phyloP scores from a whole-genome alignment of 2,797 vertebrate genomes.

The Argya squamiceps region DNA sequence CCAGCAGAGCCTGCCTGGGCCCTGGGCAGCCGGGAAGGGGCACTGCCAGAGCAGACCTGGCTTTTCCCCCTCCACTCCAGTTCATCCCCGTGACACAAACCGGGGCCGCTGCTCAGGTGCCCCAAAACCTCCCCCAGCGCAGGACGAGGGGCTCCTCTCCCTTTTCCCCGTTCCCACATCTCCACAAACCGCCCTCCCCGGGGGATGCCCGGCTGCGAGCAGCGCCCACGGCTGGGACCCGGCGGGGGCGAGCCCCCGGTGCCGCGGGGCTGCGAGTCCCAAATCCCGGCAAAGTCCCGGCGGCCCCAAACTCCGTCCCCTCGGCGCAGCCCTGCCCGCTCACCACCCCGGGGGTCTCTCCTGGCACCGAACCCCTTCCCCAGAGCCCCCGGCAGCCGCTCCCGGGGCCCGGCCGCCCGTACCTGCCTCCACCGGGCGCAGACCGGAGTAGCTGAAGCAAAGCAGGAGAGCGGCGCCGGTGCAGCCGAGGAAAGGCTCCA shows the following conservation, averaged over 20 bases:
- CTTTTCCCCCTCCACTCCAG: background rate
- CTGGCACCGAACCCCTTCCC: background rate
- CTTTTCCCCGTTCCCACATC: accelerated
- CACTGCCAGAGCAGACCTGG: accelerated
- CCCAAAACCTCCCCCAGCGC: background rate
- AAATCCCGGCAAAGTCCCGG: background rate
- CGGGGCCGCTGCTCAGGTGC: accelerated
- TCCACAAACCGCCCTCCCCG: background rate
- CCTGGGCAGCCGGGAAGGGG: background rate
- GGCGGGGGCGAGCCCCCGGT: background rate
- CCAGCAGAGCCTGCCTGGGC: background rate
- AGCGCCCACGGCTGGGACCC: background rate
- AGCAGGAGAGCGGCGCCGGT: conserved; percentile 72
- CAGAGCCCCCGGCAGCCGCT: background rate
- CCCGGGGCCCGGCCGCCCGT: conserved; percentile 29
- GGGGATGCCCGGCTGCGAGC: background rate
- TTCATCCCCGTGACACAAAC: background rate
- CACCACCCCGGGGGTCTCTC: background rate
- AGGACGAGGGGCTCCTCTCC: background rate
- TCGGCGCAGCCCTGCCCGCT: background rate
- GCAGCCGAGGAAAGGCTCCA: conserved; percentile 56
- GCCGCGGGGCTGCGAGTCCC: background rate
- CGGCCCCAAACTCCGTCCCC: background rate
- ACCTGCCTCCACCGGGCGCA: conserved; percentile 77
- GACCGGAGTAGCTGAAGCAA: conserved; percentile 73